Evolutionary conservation across 2,888 invertebrate genomes (phyloP), one percentile per base, ranked within the genome.

Genomic region (Mesoligia furuncula): DNA sequence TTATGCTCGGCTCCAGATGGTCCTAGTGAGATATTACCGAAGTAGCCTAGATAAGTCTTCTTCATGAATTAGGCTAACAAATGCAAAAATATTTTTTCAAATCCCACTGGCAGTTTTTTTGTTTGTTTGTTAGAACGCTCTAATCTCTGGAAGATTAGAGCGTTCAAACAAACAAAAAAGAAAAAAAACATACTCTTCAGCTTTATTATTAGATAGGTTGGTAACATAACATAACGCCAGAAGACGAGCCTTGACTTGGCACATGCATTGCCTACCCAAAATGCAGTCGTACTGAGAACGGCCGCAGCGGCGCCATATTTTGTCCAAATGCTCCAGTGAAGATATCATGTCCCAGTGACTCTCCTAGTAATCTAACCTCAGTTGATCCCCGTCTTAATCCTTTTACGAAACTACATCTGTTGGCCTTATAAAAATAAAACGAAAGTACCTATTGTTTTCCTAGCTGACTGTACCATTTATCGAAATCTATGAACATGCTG

Each of bases 261-360:
- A 54, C 20, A 67, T 13, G 20, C 20, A 27, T 62, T 20, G 24
- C 62, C 11, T 36, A 62, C 27, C 20, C 27, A 17, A 20, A 65
- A 39, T 39, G 24, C 31, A 48, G 13, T 48, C 13, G 39, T 3
- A 39, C 15, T 39, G 64, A 39, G 31, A 31, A 31, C 45, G 2
- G 66, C 45, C 27, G 45, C 27, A 69, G 69, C 24, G 17, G 36
- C 31, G 54, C 17, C n/a, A 57, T 69, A 6, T 20, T n/a, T 54
- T 54, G n/a, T 69, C n/a, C n/a, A 69, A 57, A 54, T 69, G n/a
- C 54, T n/a, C 36, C n/a, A 54, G 54, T 15, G 51, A 36, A 24
- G n/a, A n/a, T n/a, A n/a, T n/a, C n/a, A n/a, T n/a, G n/a, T n/a
- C n/a, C n/a, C 6, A n/a, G 48, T 20, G 24, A n/a, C 17, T 65